These are phyloP conservation scores for Martes martes DNA, from an alignment of 2,113 vertebrate species.

Conservation along the genomic window DNA sequence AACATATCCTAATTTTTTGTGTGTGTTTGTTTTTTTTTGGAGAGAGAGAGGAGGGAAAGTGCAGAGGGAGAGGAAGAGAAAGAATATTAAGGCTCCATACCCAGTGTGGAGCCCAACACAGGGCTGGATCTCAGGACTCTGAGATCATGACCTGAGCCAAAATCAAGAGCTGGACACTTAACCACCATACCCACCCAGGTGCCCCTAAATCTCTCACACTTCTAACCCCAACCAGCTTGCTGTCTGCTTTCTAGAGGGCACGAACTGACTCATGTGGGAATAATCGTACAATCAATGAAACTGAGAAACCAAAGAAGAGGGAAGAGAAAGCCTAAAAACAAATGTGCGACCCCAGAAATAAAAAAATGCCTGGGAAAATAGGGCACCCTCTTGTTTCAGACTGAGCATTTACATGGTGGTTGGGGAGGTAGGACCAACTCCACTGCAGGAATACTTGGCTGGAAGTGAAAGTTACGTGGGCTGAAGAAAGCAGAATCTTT, in stretches of 20 bases:
- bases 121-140: neutral
- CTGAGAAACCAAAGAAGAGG: neutral
- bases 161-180: neutral
- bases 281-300: neutral
- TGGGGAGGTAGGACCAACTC: neutral
- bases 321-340: neutral
- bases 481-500: slow-evolving; percentile 51
- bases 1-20: neutral
- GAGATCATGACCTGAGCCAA: neutral
- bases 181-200: neutral
- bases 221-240: neutral
- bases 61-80: neutral
- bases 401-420: neutral
- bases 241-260: neutral
- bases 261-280: neutral
- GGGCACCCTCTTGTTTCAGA: neutral
- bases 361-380: neutral
- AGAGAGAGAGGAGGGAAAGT: neutral
- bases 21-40: no score
- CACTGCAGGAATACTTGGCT: slow-evolving; percentile 42
- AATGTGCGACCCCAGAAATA: neutral
- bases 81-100: neutral
- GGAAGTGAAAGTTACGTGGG: slow-evolving; percentile 53
- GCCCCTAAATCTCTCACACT: neutral
- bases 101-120: neutral